Base-by-base conservation (phyloP, 1,140 invertebrate species). In the Monochamus saltuarius region DNA sequence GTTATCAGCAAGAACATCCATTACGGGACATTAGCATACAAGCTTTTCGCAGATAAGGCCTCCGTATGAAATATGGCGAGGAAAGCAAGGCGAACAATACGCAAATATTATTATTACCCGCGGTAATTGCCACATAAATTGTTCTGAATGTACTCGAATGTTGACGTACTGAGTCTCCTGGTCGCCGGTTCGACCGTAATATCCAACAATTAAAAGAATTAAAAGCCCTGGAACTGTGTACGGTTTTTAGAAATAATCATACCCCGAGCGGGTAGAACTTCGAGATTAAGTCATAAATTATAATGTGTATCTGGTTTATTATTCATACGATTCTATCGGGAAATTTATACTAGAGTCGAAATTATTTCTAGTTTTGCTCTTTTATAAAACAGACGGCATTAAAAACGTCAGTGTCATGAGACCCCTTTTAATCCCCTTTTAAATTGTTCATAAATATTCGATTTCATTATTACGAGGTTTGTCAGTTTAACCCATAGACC, bases 171-270 rank as follows among this genome's bases (percentile, higher is more conserved):
- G 16, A 56, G 19, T 29, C 39, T 40, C 16, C 13, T 39, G 38
- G 53, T 34, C 17, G 45, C 14, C 43, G 45, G n/a, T 14, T 56
- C 22, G 43, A 51, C n/a, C 53, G 53, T 56, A 34, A 56, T 56
- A 45, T 45, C 35, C 37, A 40, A 14, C 53, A 56, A 56, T 56
- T 56, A 56, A 40, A 56, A 29, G 53, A 34, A 56, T 38, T 37
- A 56, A 56, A 56, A 56, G 53, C 38, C 53, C 42, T 56, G 13
- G 16, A 45, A 45, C 53, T 56, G 11, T 7, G 22, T 45, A 35
- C 53, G 53, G 39, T 43, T 56, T 56, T 56, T 56, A 14, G 43
- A 10, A 56, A 45, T 56, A 45, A 56, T 46, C 53, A 45, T 56
- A 39, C 51, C 51, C 40, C 35, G 11, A 53, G 53, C 37, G 14